Percentiles rank a stretch among this genome's conserved stretches.
Conservation (phyloP, 2,888 invertebrate species). For the Cerastis rubricosa region DNA sequence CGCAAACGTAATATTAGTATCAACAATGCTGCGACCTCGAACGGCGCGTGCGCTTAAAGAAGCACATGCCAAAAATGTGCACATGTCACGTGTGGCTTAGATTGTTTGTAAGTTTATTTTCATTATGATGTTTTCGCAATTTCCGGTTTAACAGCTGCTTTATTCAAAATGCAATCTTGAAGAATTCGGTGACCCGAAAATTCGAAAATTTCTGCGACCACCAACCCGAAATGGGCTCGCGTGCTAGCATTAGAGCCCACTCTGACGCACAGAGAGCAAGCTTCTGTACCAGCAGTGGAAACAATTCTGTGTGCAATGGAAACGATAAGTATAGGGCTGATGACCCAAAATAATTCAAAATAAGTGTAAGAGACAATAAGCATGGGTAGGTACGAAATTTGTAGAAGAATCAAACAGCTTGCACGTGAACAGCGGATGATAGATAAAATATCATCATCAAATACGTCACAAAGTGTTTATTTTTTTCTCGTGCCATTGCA, state of each 20-base stretch:
- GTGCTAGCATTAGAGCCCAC: background rate
- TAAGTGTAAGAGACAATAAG: too few species aligned
- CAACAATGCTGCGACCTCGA: conserved; percentile 42
- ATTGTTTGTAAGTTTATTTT: background rate
- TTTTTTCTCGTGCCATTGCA: background rate
- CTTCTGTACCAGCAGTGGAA: background rate
- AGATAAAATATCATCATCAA: conserved; percentile 9
- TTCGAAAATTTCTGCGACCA: background rate
- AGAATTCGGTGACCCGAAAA: background rate
- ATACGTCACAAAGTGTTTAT: background rate
- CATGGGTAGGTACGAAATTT: background rate
- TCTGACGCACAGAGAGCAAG: background rate
- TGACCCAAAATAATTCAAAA: background rate
- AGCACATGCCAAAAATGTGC: conserved; percentile 31
- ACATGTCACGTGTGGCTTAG: conserved; percentile 17
- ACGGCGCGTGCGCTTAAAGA: background rate
- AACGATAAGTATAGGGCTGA: background rate
- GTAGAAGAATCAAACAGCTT: background rate
- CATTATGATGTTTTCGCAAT: background rate
- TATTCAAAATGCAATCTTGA: background rate
- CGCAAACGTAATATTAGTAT: conserved; percentile 12
- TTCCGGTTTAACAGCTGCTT: background rate
- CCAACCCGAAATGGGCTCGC: background rate
- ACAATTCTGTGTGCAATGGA: background rate
- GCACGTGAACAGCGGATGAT: conserved; percentile 14